These are phyloP conservation scores for Dynastes grantii DNA, from an alignment of 2,888 invertebrate species.

Conservation along the genomic window DNA sequence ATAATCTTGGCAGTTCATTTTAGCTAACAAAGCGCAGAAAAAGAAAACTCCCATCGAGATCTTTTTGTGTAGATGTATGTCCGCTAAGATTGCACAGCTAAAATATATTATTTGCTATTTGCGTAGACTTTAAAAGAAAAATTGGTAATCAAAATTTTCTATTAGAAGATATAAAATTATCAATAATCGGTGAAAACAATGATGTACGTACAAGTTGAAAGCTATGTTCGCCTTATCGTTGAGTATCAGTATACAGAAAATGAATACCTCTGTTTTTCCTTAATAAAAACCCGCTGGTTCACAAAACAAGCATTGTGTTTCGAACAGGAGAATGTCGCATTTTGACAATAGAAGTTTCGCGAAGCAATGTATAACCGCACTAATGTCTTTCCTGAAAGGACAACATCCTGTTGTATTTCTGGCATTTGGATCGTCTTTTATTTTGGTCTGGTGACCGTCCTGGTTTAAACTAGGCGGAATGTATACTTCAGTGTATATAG, in stretches of 20 bases:
- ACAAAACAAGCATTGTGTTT: conserved; percentile 5
- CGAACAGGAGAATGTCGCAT: conserved; percentile 1
- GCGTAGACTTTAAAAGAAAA: too few species aligned
- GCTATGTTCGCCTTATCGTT: not conserved
- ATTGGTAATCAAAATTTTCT: too few species aligned
- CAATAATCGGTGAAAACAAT: too few species aligned
- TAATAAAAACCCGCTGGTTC: conserved; percentile 8
- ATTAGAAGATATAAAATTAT: too few species aligned
- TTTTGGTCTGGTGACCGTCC: conserved; percentile 12
- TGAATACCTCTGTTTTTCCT: not conserved
- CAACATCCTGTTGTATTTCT: conserved; percentile 7
- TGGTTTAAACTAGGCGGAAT: conserved; percentile 1
- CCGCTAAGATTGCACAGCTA: too few species aligned
- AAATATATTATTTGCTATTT: too few species aligned
- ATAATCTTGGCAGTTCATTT: too few species aligned
- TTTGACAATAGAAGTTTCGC: conserved; percentile 12
- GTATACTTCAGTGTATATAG: not conserved
- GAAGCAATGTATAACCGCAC: not conserved
- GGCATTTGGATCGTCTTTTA: conserved; percentile 14
- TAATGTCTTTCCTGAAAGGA: conserved; percentile 6
- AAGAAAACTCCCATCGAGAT: too few species aligned
- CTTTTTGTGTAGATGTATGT: too few species aligned
- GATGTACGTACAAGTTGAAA: too few species aligned
- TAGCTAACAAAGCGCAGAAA: too few species aligned
- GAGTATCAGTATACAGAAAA: not conserved